Evolutionary conservation across 2,888 invertebrate species (phyloP), one percentile per base, ranked within the genome.

Genomic region (Drosophila ustulata): DNA sequence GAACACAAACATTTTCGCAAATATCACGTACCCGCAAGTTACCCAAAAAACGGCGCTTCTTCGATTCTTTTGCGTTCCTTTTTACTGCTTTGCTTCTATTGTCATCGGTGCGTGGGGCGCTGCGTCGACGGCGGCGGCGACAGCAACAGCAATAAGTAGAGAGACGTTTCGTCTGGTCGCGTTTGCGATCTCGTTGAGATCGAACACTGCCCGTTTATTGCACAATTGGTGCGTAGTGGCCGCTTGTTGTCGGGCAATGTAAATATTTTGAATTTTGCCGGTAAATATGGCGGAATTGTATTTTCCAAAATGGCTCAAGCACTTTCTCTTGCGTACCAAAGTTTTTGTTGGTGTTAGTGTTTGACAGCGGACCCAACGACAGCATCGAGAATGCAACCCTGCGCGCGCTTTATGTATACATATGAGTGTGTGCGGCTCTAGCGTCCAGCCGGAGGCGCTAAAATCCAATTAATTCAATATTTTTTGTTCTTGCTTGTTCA

Each of bases 221-320:
- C 67, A 70, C 66, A 65, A 71, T 66, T 66, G 32, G 51, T 63
- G 50, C 61, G 13, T 50, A 13, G 53, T 25, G 52, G 51, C 37
- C 37, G 53, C 50, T 65, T 66, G 65, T 70, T 88, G 78, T 62
- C 62, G 59, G 64, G 71, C 72, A 82, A 83, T 82, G 90, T 89
- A 90, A 91, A 91, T 90, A 90, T 91, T 90, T 90, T 91, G 88
- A 90, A 90, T 90, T 89, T 90, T 88, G 90, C 91, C 90, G 91
- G 91, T 89, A 89, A 90, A 90, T 91, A 91, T 91, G 91, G 91
- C 90, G 90, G 91, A 90, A 86, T 89, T 91, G 85, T 89, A 84
- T 90, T 90, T 90, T 91, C 88, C 88, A 89, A 91, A 91, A 89
- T 88, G 83, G 88, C 88, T 89, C 80, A 82, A 70, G 81, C 73